phyloP scores from a whole-genome alignment of 2,113 vertebrate genomes.

The Eudyptes chrysolophus region DNA sequence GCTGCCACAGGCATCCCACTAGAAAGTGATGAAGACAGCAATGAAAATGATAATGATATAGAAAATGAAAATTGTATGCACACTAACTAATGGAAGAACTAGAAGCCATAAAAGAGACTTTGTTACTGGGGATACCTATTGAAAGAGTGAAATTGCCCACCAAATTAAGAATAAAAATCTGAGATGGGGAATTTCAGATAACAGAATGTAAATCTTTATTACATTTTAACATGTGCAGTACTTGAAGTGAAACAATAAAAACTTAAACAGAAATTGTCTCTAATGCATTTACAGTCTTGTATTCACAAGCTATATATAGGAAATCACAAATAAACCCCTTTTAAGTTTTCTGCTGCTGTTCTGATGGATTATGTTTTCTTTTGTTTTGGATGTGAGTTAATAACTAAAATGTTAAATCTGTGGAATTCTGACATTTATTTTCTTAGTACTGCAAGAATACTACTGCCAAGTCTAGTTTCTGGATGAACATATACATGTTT shows the following conservation, averaged over 20 bases:
- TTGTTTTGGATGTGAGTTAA: conserved; percentile 79
- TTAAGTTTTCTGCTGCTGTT: conserved; percentile 82
- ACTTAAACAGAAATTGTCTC: conserved; percentile 81
- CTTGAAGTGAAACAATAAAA: conserved; percentile 84
- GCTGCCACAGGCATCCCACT: conserved; percentile 80
- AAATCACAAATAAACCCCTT: conserved; percentile 83
- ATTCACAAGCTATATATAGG: conserved; percentile 84
- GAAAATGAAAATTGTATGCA: conserved; percentile 92
- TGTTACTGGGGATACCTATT: conserved; percentile 66
- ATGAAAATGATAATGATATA: conserved; percentile 82
- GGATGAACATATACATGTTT: conserved; percentile 66
- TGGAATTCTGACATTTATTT: conserved; percentile 77
- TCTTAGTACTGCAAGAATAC: conserved; percentile 75
- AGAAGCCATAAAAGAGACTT: conserved; percentile 88
- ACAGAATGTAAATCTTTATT: conserved; percentile 82
- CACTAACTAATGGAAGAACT: conserved; percentile 87
- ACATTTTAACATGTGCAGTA: conserved; percentile 84
- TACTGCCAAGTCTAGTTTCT: conserved; percentile 74
- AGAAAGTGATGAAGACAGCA: conserved; percentile 86
- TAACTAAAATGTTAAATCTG: conserved; percentile 74
- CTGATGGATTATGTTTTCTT: conserved; percentile 79
- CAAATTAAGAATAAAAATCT: conserved; percentile 77
- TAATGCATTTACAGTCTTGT: conserved; percentile 82
- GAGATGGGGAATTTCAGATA: conserved; percentile 81
- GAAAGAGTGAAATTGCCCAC: conserved; percentile 71